These are phyloP conservation scores for Agriopis marginaria DNA, from an alignment of 2,888 invertebrate species.

Conservation along the genomic window DNA sequence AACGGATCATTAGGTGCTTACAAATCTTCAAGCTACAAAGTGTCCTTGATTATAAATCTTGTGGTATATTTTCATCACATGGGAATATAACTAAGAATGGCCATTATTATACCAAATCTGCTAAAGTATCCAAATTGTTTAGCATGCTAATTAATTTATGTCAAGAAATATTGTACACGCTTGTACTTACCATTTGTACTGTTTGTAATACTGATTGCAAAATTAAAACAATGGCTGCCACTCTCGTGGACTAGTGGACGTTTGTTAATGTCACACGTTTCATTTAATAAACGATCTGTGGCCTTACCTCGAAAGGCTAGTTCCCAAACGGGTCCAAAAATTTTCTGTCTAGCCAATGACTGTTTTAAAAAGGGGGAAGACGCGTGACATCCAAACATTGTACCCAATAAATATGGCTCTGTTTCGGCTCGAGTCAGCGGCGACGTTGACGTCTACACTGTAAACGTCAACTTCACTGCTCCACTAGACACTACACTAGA, in stretches of 20 bases:
- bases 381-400: too few relatives aligned
- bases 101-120: slow-evolving; percentile 21
- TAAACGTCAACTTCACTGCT: too few relatives aligned
- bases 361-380: too few relatives aligned
- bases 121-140: slow-evolving; percentile 35
- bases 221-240: slow-evolving; percentile 52
- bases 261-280: slow-evolving; percentile 13
- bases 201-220: slow-evolving; percentile 47
- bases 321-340: too few relatives aligned
- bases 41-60: slow-evolving; percentile 16
- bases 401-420: too few relatives aligned
- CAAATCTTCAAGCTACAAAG: neutral
- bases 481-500: too few relatives aligned
- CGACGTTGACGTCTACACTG: too few relatives aligned
- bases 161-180: slow-evolving; percentile 50
- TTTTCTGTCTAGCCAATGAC: too few relatives aligned
- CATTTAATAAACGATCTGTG: slow-evolving; percentile 7
- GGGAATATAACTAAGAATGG: slow-evolving; percentile 1
- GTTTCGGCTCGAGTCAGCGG: too few relatives aligned
- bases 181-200: slow-evolving; percentile 1
- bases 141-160: slow-evolving; percentile 63
- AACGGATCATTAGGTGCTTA: too few relatives aligned
- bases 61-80: neutral
- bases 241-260: slow-evolving; percentile 14
- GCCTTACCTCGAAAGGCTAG: neutral